Conservation (phyloP, 2,797 vertebrate genomes). For the Dicrostonyx torquatus region DNA sequence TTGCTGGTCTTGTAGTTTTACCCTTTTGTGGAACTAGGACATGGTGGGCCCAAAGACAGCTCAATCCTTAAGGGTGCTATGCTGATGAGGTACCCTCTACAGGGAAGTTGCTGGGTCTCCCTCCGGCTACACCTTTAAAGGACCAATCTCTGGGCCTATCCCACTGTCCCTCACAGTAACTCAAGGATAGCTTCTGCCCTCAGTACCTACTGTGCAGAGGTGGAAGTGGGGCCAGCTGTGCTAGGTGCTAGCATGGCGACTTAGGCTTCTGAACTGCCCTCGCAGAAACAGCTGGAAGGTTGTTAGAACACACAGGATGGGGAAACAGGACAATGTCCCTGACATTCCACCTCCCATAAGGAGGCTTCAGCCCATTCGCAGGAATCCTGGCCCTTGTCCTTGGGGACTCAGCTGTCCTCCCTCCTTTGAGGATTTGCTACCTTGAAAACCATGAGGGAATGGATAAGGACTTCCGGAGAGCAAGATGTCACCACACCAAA, state of each 20-base stretch:
- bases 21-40: background rate
- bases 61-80: background rate
- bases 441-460: background rate
- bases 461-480: background rate
- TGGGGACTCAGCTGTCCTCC: background rate
- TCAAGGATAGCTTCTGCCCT: background rate
- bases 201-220: background rate
- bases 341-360: background rate
- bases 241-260: background rate
- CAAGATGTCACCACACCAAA: no score
- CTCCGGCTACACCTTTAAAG: background rate
- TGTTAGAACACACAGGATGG: background rate
- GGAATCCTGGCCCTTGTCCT: background rate
- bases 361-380: background rate
- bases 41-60: background rate
- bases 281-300: background rate
- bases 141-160: background rate
- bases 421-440: background rate
- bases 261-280: background rate
- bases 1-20: background rate
- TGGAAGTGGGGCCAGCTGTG: background rate
- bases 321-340: background rate
- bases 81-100: background rate
- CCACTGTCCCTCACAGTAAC: background rate
- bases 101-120: background rate